Conservation (phyloP, 2,888 invertebrate genomes). For the Drosophila anomalipes region DNA sequence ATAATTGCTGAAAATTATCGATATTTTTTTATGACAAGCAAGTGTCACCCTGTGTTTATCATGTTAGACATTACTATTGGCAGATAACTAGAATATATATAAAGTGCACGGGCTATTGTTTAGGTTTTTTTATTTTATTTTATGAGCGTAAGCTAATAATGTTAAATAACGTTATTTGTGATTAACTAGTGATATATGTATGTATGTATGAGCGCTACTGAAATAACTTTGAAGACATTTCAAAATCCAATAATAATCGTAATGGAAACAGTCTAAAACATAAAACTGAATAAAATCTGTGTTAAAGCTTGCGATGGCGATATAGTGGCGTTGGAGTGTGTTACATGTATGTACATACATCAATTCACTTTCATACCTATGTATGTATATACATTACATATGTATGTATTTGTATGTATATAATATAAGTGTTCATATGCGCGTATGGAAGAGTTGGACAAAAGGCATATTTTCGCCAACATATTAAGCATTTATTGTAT, state of each 20-base stretch:
- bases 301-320: conserved; percentile 29
- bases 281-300: conserved; percentile 29
- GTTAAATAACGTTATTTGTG: conserved; percentile 51
- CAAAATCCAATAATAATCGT: conserved; percentile 26
- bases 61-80: conserved; percentile 63
- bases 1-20: conserved; percentile 18
- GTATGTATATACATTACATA: conserved; percentile 35
- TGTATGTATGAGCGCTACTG: conserved; percentile 30
- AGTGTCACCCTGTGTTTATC: conserved; percentile 53
- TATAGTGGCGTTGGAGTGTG: conserved; percentile 46
- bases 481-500: conserved; percentile 27
- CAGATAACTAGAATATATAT: conserved; percentile 67
- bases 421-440: conserved; percentile 34
- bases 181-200: conserved; percentile 51
- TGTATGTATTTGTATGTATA: conserved; percentile 39
- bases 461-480: conserved; percentile 23
- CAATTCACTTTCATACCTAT: conserved; percentile 45
- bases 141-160: conserved; percentile 43
- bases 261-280: conserved; percentile 37
- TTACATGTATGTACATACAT: conserved; percentile 63
- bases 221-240: conserved; percentile 34
- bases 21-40: conserved; percentile 20
- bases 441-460: conserved; percentile 35
- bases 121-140: conserved; percentile 60
- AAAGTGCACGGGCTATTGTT: conserved; percentile 68